A percentile compares a stretch with the other conserved stretches of the same genome.
Evolutionary conservation across 2,888 invertebrate genomes (phyloP).

Genomic region (Calameuta pallipes): DNA sequence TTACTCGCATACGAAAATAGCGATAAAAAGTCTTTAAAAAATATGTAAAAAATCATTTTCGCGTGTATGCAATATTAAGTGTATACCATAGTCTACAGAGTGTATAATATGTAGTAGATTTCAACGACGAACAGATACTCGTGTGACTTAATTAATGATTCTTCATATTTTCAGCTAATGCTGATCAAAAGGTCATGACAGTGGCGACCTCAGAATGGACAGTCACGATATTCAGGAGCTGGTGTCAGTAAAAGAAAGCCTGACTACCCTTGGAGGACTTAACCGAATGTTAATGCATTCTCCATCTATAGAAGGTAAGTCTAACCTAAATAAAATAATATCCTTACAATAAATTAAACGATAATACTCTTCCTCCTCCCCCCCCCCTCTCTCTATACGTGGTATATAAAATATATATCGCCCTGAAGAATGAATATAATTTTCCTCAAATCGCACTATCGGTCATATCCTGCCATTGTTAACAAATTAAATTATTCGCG

Average conservation of each 20-base stretch:
- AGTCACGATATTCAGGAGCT: constrained; percentile 39
- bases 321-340: not conserved
- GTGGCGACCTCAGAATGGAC: constrained; percentile 41
- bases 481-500: not conserved
- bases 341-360: not conserved
- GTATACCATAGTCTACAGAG: too few species aligned
- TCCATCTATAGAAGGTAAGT: not conserved
- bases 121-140: not conserved
- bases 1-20: not conserved
- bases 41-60: not conserved
- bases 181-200: not conserved
- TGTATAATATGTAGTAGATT: too few species aligned
- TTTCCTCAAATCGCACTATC: not conserved
- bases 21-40: not conserved
- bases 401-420: not conserved
- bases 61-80: not conserved
- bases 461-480: not conserved
- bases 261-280: constrained; percentile 24
- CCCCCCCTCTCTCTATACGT: not conserved
- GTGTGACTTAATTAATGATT: not conserved
- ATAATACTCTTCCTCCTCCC: not conserved
- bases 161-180: not conserved
- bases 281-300: not conserved
- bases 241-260: constrained; percentile 30
- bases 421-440: not conserved